phyloP scores from a whole-genome alignment of 2,113 vertebrate genomes.

The Austrofundulus limnaeus region DNA sequence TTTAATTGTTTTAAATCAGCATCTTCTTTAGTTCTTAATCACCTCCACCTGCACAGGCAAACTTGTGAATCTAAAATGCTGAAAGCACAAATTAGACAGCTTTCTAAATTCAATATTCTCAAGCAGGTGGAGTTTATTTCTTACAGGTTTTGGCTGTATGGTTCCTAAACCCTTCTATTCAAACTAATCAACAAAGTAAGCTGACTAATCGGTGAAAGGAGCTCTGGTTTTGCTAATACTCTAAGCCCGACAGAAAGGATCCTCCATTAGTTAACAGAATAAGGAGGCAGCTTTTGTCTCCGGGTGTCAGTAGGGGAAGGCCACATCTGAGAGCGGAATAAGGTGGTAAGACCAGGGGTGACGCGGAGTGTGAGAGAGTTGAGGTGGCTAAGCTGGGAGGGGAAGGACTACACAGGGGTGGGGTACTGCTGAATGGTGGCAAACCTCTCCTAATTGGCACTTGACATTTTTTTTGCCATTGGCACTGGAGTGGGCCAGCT shows the following conservation, averaged over 20 bases:
- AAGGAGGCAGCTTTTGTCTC: conserved; percentile 69
- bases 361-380: conserved; percentile 75
- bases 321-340: conserved; percentile 54
- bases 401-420: conserved; percentile 71
- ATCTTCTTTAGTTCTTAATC: neutral
- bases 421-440: conserved; percentile 78
- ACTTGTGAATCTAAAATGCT: conserved; percentile 12
- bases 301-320: conserved; percentile 64
- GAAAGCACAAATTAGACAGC: conserved; percentile 24
- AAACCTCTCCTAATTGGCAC: conserved; percentile 84
- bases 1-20: conserved; percentile 39
- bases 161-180: conserved; percentile 55
- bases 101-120: conserved; percentile 27
- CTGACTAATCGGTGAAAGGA: conserved; percentile 57
- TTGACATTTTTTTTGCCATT: conserved; percentile 84
- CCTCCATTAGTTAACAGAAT: conserved; percentile 60
- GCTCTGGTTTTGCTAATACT: conserved; percentile 57
- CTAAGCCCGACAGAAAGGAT: conserved; percentile 59
- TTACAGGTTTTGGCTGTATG: conserved; percentile 44
- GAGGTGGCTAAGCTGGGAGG: conserved; percentile 65
- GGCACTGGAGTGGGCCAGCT: conserved; percentile 79
- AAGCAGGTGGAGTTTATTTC: conserved; percentile 52
- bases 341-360: conserved; percentile 56
- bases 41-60: conserved; percentile 40
- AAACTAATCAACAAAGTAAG: conserved; percentile 64